Conservation (phyloP, 2,797 vertebrate genomes). For the Xenentodon cancila region DNA sequence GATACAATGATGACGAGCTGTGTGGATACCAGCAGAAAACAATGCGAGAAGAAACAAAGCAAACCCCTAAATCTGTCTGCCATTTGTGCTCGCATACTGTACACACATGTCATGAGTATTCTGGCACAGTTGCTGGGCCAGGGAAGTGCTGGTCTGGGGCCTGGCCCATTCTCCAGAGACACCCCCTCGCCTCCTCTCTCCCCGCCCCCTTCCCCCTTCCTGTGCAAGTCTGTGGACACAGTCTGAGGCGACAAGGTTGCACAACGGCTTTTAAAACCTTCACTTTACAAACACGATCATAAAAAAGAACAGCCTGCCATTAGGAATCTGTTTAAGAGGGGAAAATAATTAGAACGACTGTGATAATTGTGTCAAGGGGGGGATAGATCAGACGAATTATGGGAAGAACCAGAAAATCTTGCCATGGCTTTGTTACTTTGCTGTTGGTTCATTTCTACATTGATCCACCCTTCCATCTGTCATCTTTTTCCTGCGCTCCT, state of each 20-base stretch:
- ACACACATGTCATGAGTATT: constrained; percentile 77
- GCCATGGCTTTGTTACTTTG: constrained; percentile 79
- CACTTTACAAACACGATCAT: constrained; percentile 60
- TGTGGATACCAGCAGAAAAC: constrained; percentile 66
- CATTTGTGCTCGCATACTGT: constrained; percentile 81
- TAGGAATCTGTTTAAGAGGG: constrained; percentile 66
- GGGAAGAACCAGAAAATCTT: constrained; percentile 71
- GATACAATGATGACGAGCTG: constrained; percentile 62
- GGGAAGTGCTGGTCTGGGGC: constrained; percentile 82
- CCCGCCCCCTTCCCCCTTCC: constrained; percentile 68
- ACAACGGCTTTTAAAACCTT: constrained; percentile 68
- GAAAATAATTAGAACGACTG: constrained; percentile 76
- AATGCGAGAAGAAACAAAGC: constrained; percentile 73
- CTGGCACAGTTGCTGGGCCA: constrained; percentile 80
- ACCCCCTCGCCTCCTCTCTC: constrained; percentile 41
- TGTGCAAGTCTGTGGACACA: constrained; percentile 77
- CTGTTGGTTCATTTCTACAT: constrained; percentile 74
- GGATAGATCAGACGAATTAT: constrained; percentile 76
- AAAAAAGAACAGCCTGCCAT: constrained; percentile 65
- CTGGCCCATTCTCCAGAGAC: constrained; percentile 80
- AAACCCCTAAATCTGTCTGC: constrained; percentile 82
- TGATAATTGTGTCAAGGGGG: constrained; percentile 82
- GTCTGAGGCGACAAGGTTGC: constrained; percentile 77
- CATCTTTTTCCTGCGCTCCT: constrained; percentile 63
- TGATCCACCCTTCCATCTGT: constrained; percentile 80